Base-by-base conservation (phyloP, 2,797 vertebrate genomes). In the Hipposideros larvatus region DNA sequence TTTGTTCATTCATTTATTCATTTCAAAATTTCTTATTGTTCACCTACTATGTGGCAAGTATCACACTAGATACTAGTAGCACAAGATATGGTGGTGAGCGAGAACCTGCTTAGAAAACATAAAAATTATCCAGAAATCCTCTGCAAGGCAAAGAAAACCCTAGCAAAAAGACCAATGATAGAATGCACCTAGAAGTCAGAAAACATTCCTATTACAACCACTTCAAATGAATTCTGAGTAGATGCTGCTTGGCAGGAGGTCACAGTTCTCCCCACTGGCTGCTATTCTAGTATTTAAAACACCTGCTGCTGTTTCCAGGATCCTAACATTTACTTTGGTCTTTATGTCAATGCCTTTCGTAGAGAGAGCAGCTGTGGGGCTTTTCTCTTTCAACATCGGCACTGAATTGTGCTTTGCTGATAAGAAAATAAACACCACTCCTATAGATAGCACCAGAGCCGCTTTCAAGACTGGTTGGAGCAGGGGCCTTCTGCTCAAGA, bases 301-400 rank as follows among this genome's bases (percentile, higher is more conserved):
- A 96, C 96, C 97, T 96, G 95, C 90, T 41, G 24, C 66, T 18
- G 7, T 94, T 96, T 97, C 97, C 97, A 92, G 96, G 97, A 88
- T 94, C 88, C 57, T 96, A 59, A 95, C 90, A 87, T 97, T 97
- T 97, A 96, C 97, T 95, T 80, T 95, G 90, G 90, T 86, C 78
- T 94, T 61, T 91, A 53, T n/a, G 82, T 92, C 82, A 89, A 85
- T 37, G 59, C 59, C 59, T 34, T 79, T 59, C 46, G 74, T 24
- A 51, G 73, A 43, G 51, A n/a, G 26, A 91, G 74, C 85, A 94
- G 91, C 96, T 97, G 79, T n/a, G 66, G 8, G 28, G 31, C 75
- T 87, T 57, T 96, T 46, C 90, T 79, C 70, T 93, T 80, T 92
- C 74, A 84, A 15, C 77, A 7, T 26, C 26, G 48, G 78, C 95